These are phyloP conservation scores for Melikaiella ostensackeni DNA, from an alignment of 2,888 invertebrate species.

Conservation along the genomic window DNA sequence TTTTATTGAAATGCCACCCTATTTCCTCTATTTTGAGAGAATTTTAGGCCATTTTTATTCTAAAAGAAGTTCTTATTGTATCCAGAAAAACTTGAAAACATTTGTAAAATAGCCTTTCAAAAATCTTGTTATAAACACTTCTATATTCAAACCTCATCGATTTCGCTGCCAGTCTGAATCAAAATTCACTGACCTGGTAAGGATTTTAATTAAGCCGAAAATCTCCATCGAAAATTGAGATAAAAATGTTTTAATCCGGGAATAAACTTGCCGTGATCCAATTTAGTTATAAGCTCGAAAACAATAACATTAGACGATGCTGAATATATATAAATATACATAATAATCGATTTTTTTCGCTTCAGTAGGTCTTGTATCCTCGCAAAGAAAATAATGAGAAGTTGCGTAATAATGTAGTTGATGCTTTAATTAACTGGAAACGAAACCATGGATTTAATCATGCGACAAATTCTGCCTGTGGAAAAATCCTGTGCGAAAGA, in stretches of 20 bases:
- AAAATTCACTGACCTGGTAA: conserved; percentile 10
- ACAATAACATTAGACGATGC: neutral
- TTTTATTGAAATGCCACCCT: no score
- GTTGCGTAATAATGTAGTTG: neutral
- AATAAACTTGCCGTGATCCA: neutral
- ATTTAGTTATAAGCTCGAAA: conserved; percentile 5
- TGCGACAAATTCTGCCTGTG: conserved; percentile 1
- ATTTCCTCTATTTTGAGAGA: no score
- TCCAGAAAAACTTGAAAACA: no score
- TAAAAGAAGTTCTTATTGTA: no score
- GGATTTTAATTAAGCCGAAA: conserved; percentile 25
- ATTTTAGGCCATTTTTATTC: no score
- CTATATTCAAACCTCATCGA: no score
- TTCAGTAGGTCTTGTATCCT: neutral
- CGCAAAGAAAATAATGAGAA: conserved; percentile 18
- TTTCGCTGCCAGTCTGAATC: no score
- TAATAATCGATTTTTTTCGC: neutral
- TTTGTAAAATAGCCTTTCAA: no score
- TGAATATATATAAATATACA: neutral
- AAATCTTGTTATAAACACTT: no score
- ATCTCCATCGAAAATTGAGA: conserved; percentile 7
- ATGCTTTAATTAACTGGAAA: conserved; percentile 35
- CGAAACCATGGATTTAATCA: conserved; percentile 31
- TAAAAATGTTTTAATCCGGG: neutral
- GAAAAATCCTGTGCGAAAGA: conserved; percentile 3